Base-by-base conservation (phyloP, 1,140 invertebrate species). In the Mya arenaria region DNA sequence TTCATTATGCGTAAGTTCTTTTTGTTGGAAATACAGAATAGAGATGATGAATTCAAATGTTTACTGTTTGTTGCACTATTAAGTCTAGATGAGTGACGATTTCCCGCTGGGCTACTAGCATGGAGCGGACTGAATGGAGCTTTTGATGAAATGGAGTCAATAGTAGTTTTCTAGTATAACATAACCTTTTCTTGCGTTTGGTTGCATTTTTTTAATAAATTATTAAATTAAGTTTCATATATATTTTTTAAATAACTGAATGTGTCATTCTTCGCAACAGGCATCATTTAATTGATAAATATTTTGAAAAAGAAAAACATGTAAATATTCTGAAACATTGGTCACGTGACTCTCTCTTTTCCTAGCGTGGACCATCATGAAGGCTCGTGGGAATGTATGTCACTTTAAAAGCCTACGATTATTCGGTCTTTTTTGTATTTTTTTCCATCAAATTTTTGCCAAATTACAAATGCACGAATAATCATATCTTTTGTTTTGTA, bases 331-430 rank as follows among this genome's bases (percentile, higher is more conserved):
- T n/a, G n/a, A n/a, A n/a, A n/a, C n/a, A n/a, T n/a, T 0, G 28
- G 69, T 83, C 86, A 83, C 85, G 86, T 85, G 83, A 74, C 77
- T 63, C 34, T 41, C 60, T 79, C 68, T 87, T 87, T 87, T 86
- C 79, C 79, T 75, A 75, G 74, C 84, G 77, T 80, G 79, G 66
- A 36, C 55, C 52, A 88, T 48, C 71, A 88, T 88, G 87, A 88
- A 85, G 80, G 87, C 85, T 65, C 84, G 85, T 84, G 87, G 87
- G 73, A 75, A 88, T 80, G 87, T 88, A 83, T 25, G 79, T 74
- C 30, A 28, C 17, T 3, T 25, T 44, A 52, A 37, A 0, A 28
- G 1, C 30, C 32, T 55, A 37, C 34, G n/a, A n/a, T n/a, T n/a
- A n/a, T n/a, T n/a, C n/a, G n/a, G n/a, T n/a, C n/a, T n/a, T n/a